Evolutionary conservation across 2,797 vertebrate genomes (phyloP), one percentile per base, ranked within the genome.

Genomic region (Cetoscarus ocellatus): DNA sequence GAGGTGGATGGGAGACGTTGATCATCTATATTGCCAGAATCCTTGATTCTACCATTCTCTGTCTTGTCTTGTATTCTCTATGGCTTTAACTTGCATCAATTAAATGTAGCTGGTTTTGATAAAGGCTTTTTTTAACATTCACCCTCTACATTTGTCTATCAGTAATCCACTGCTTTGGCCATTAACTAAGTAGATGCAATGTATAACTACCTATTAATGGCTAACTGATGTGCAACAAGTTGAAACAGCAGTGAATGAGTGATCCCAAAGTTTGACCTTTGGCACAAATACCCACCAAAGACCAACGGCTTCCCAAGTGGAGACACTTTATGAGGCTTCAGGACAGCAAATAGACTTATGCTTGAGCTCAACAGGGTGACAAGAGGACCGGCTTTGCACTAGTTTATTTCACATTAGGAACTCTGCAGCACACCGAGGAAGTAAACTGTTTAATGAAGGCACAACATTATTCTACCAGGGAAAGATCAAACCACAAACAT

Each of bases 401-500:
- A 18, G 15, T 52, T 9, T 4, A 10, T 8, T 50, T 40, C 34
- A 13, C 17, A 10, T 39, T 11, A 10, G 52, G 39, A 64, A 10
- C 38, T 38, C 15, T 17, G 3, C 55, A 60, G 38, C 35, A 14
- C 2, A 42, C 8, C 38, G 14, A 67, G 39, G 50, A 72, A 48
- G 38, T 47, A 27, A 50, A n/a, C 45, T 34, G 36, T 61, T 70
- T 67, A 85, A 75, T 52, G 19, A 64, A 63, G 70, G 47, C 52
- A 51, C 27, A 48, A 71, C 40, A 62, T 81, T 50, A 69, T 58
- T 59, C 39, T 54, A 47, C 66, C n/a, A 66, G 80, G 72, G 76
- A 34, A 27, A 66, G 75, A 82, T 79, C 79, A 80, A 88, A 82
- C 67, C 76, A 75, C 73, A 90, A 85, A 86, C 88, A 89, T 86